Conservation (phyloP, 2,113 vertebrate genomes). For the Pseudorasbora parva region DNA sequence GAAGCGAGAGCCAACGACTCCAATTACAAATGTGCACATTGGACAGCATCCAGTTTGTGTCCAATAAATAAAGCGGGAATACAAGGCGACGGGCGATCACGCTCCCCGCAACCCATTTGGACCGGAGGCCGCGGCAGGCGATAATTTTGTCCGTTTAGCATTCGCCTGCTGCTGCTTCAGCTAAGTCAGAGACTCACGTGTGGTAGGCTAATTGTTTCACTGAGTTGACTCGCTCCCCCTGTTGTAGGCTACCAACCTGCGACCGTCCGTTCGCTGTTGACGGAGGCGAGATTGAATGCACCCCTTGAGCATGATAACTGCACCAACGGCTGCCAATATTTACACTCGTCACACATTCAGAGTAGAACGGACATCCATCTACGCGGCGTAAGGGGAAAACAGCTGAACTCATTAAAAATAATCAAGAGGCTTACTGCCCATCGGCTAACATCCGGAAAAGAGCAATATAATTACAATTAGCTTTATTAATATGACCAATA, state of each 20-base stretch:
- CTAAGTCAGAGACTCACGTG: slow-evolving; percentile 16
- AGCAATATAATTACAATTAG: slow-evolving; percentile 43
- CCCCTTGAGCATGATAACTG: slow-evolving; percentile 52
- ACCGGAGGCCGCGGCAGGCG: slow-evolving; percentile 15
- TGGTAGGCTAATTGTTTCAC: slow-evolving; percentile 42
- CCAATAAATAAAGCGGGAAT: slow-evolving; percentile 57
- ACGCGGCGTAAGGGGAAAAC: slow-evolving; percentile 16
- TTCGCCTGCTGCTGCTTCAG: not conserved
- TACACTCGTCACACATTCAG: slow-evolving; percentile 49
- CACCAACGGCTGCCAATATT: slow-evolving; percentile 58
- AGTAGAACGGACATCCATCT: slow-evolving; percentile 47
- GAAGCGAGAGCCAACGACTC: slow-evolving; percentile 47
- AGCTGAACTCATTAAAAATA: slow-evolving; percentile 48
- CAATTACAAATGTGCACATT: slow-evolving; percentile 59
- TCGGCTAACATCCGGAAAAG: slow-evolving; percentile 35
- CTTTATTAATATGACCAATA: slow-evolving; percentile 34
- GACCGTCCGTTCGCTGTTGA: slow-evolving; percentile 45
- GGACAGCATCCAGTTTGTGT: slow-evolving; percentile 56
- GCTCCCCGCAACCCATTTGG: slow-evolving; percentile 35
- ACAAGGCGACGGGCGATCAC: slow-evolving; percentile 33
- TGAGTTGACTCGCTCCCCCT: slow-evolving; percentile 29
- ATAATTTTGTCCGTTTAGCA: slow-evolving; percentile 5
- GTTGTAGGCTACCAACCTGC: slow-evolving; percentile 19
- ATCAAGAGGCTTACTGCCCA: slow-evolving; percentile 45
- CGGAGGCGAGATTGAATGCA: slow-evolving; percentile 52